These are phyloP conservation scores for Mesochorus sp. DNA, from an alignment of 2,888 invertebrate genomes.

Conservation along the genomic window DNA sequence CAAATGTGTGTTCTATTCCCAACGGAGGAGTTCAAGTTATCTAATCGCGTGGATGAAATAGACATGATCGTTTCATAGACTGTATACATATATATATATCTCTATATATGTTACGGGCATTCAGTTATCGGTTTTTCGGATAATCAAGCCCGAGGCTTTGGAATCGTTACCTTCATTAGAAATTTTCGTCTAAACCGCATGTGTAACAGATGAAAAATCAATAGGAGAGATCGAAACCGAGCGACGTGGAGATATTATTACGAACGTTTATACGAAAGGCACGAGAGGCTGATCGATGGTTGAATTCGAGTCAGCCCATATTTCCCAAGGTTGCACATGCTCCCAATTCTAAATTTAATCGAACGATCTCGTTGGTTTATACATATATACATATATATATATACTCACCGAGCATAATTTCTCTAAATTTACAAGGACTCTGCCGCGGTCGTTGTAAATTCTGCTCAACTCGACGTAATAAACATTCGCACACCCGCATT, in stretches of 20 bases:
- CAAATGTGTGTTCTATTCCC: not conserved
- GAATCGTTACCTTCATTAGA: not conserved
- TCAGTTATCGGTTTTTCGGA: slow-evolving; percentile 40
- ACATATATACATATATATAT: too few species aligned
- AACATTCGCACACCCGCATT: too few species aligned
- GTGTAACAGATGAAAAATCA: not conserved
- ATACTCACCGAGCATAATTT: too few species aligned
- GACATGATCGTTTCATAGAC: slow-evolving; percentile 29
- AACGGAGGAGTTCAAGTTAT: not conserved
- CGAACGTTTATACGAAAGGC: too few species aligned
- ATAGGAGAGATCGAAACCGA: not conserved
- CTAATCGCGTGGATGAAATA: slow-evolving; percentile 25
- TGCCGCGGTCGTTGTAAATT: too few species aligned
- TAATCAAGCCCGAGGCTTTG: slow-evolving; percentile 8
- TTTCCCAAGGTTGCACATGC: not conserved
- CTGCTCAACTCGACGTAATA: too few species aligned
- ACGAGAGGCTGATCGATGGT: not conserved
- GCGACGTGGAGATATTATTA: not conserved
- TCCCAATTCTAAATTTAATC: slow-evolving; percentile 33
- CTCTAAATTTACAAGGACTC: too few species aligned
- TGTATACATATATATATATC: not conserved
- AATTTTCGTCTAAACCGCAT: slow-evolving; percentile 14
- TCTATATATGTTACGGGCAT: too few species aligned
- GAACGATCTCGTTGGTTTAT: not conserved
- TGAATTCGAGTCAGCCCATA: slow-evolving; percentile 29